phyloP scores from a whole-genome alignment of 2,797 vertebrate genomes.

The Myiotriccus ornatus region DNA sequence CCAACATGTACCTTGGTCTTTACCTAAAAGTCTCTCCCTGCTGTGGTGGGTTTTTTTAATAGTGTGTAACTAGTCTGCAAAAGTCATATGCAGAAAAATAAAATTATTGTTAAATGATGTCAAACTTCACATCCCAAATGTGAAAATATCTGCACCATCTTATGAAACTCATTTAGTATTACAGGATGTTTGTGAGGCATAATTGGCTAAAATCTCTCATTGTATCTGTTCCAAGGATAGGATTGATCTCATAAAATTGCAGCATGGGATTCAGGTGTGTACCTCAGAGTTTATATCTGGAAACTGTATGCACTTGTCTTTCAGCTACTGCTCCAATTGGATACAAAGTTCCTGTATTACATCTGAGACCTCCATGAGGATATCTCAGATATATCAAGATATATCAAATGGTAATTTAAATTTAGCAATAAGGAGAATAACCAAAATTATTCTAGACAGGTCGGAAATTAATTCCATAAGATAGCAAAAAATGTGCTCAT shows the following conservation, averaged over 20 bases:
- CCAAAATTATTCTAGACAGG: not conserved
- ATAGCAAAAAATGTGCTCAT: not conserved
- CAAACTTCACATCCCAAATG: not conserved
- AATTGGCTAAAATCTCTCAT: not conserved
- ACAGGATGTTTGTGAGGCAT: not conserved
- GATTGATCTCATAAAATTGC: not conserved
- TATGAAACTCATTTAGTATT: not conserved
- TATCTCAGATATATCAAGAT: not conserved
- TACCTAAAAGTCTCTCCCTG: not conserved
- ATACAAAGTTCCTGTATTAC: not conserved
- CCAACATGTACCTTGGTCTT: not conserved
- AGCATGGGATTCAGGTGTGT: not conserved
- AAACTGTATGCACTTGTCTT: not conserved
- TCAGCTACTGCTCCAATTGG: not conserved
- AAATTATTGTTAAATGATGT: not conserved
- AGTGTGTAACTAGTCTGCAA: not conserved
- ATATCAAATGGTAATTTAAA: not conserved
- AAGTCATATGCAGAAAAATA: not conserved
- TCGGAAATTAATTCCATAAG: not conserved
- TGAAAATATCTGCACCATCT: not conserved
- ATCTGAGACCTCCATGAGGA: accelerated
- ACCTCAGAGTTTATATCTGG: not conserved
- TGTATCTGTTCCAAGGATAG: not conserved
- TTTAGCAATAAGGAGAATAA: not conserved
- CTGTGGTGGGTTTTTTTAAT: not conserved